phyloP scores from a whole-genome alignment of 2,113 vertebrate genomes.

The Pelobates fuscus region DNA sequence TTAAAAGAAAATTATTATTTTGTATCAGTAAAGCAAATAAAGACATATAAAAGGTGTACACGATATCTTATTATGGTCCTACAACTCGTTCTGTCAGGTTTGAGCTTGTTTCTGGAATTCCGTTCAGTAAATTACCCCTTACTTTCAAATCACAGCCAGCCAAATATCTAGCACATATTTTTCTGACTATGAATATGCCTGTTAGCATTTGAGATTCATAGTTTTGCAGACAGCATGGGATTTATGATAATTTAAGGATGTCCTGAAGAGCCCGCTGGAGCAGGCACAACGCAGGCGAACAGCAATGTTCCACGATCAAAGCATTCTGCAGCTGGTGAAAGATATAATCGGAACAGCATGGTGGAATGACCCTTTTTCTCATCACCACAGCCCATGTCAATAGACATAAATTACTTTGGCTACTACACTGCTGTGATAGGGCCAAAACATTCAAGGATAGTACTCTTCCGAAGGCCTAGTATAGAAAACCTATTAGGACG shows the following conservation, averaged over 20 bases:
- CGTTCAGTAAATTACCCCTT: too few species aligned
- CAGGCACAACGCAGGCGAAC: not conserved
- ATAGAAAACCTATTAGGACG: not conserved
- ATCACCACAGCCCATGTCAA: not conserved
- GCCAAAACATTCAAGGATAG: not conserved
- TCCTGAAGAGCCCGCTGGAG: not conserved
- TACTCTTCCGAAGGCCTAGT: not conserved
- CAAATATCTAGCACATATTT: not conserved
- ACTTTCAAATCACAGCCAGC: too few species aligned
- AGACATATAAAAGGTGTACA: too few species aligned
- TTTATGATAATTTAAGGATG: not conserved
- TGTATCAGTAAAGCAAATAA: too few species aligned
- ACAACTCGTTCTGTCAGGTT: too few species aligned
- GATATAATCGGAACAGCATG: conserved; percentile 9
- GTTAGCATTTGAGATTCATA: not conserved
- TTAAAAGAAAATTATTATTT: too few species aligned
- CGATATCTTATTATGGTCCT: too few species aligned
- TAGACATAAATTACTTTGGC: not conserved
- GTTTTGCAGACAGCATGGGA: not conserved
- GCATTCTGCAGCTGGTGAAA: conserved; percentile 16
- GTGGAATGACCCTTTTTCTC: not conserved
- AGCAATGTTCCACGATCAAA: not conserved
- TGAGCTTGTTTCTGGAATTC: too few species aligned
- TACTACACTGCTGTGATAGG: not conserved
- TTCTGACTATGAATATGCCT: not conserved